Base-by-base conservation (phyloP, 2,888 invertebrate genomes). In the Tubulanus polymorphus region DNA sequence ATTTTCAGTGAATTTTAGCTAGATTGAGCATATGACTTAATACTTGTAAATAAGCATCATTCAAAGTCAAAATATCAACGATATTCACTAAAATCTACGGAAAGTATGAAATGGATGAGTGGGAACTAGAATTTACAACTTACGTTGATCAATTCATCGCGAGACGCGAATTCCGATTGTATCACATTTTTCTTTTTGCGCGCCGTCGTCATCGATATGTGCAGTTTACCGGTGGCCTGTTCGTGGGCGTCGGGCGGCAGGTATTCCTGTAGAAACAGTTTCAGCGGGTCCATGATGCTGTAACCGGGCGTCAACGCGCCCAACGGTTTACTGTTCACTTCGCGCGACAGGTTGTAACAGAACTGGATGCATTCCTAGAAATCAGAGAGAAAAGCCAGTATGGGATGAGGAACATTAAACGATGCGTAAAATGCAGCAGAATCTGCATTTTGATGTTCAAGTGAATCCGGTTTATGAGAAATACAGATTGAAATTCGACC, bases 291-390 rank as follows among this genome's bases (percentile, higher is more conserved):
- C 75, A 93, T 89, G 59, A 99, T 88, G 77, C 91, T 91, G 80
- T 96, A 95, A 0, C 91, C 89, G 1, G 97, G 97, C 74, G 93
- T 93, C 75, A 99, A 91, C 0, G 96, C 94, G 0, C 97, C 97
- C 27, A 97, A 83, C 0, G 91, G 88, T 57, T 63, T 67, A 26
- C 88, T 86, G 61, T 95, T 85, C 0, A 95, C 94, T 79, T 93
- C 89, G 15, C 88, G 85, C 0, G 94, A 92, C 50, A 96, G 86
- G 61, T 89, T 84, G 32, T 96, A 83, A 46, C 93, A 88, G 81
- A 93, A 92, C 66, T 89, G 89, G 61, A 91, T 92, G 72, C 93
- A 88, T 79, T 90, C 89, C 74, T 91, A 91, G 90, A 80, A 10
- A 83, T 82, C 63, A 51, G 46, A 48, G 26, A 30, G 6, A 25